Evolutionary conservation across 2,797 vertebrate species (phyloP).

Genomic region (Heteromormyrus szaboi): DNA sequence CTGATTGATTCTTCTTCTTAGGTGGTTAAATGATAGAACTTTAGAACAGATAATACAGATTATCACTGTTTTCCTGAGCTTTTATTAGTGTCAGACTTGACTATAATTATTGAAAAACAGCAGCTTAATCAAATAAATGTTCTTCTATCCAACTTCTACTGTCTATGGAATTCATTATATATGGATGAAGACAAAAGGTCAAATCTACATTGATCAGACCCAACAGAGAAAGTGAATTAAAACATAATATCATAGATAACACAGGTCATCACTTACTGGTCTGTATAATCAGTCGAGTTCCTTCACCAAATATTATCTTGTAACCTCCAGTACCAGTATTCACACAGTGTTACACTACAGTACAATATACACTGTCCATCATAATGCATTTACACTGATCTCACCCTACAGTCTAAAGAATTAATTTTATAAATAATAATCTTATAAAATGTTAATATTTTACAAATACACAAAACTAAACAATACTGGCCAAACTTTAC

Average conservation of each 20-base stretch:
- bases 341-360: not conserved
- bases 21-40: not conserved
- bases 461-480: not conserved
- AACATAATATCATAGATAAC: not conserved
- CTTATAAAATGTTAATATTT: not conserved
- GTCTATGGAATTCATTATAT: not conserved
- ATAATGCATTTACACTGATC: not conserved
- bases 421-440: not conserved
- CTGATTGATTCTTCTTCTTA: not conserved
- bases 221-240: not conserved
- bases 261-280: not conserved
- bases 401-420: not conserved
- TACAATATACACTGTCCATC: not conserved
- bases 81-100: not conserved
- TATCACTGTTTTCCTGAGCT: not conserved
- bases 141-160: not conserved
- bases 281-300: not conserved
- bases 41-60: not conserved
- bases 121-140: not conserved
- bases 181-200: not conserved
- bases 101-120: not conserved
- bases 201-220: not conserved
- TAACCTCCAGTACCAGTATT: not conserved
- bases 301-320: constrained; percentile 3
- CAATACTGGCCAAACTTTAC: not conserved